A percentile compares a stretch with the other conserved stretches of the same genome.
Evolutionary conservation across 2,888 invertebrate genomes (phyloP).

Genomic region (Byasa hedistus): DNA sequence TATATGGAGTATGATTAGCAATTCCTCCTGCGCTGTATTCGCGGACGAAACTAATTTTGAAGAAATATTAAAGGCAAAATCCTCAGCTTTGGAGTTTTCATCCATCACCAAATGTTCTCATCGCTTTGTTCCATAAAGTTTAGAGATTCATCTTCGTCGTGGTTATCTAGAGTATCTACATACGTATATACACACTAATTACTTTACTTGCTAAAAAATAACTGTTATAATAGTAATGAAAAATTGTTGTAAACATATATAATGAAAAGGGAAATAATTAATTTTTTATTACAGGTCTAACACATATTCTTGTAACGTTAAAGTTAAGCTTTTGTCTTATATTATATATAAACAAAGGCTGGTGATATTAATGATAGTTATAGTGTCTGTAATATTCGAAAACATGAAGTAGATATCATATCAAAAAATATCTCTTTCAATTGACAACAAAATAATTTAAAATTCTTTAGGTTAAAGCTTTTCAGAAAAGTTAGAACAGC

Average conservation of each 20-base stretch:
- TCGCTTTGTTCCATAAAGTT: constrained; percentile 19
- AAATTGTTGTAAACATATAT: neutral
- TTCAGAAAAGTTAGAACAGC: too few relatives aligned
- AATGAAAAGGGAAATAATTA: neutral
- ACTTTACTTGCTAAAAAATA: constrained; percentile 1
- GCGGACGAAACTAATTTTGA: constrained; percentile 33
- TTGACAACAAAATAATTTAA: too few relatives aligned
- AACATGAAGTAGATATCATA: too few relatives aligned
- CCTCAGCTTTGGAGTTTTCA: constrained; percentile 35
- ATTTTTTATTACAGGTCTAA: too few relatives aligned
- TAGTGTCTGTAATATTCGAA: too few relatives aligned
- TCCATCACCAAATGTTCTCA: constrained; percentile 35
- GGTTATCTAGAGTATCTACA: constrained; percentile 2
- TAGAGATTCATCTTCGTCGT: constrained; percentile 23
- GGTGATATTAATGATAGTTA: too few relatives aligned
- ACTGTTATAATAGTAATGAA: neutral
- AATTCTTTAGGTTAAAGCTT: too few relatives aligned
- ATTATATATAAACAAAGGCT: too few relatives aligned
- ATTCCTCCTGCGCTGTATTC: constrained; percentile 11
- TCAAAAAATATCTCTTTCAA: too few relatives aligned
- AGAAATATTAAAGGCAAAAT: constrained; percentile 35
- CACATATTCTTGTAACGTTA: too few relatives aligned
- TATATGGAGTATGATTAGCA: constrained; percentile 1
- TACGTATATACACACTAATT: constrained; percentile 5
- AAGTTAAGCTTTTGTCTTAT: too few relatives aligned